These are phyloP conservation scores for Willowsia nigromaculata DNA, from an alignment of 2,888 invertebrate species.

Conservation along the genomic window DNA sequence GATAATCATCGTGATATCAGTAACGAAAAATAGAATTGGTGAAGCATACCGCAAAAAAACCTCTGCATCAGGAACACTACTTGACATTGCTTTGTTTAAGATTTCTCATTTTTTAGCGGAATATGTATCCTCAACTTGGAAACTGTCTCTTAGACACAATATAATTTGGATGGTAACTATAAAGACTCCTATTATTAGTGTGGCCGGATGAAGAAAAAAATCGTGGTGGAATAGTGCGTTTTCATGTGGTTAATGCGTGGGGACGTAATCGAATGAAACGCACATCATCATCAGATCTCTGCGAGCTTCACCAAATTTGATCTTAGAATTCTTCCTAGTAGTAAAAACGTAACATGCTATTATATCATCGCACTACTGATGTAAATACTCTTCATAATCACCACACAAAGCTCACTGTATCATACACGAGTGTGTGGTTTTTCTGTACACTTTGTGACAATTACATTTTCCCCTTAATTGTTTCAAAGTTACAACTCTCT, in stretches of 20 bases:
- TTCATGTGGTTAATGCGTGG: background rate
- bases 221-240: background rate
- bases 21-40: no score
- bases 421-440: background rate
- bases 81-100: no score
- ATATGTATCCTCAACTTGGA: no score
- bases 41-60: no score
- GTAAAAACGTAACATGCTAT: no score
- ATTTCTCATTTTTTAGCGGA: no score
- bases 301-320: background rate
- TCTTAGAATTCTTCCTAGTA: no score
- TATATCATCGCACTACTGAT: background rate
- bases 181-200: background rate
- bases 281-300: no score
- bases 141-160: no score
- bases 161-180: no score
- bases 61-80: no score
- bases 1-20: background rate
- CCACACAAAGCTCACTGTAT: background rate
- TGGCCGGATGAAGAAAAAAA: background rate
- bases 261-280: background rate
- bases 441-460: background rate
- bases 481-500: background rate
- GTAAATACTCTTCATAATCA: no score
- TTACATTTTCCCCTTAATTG: constrained; percentile 20